Evolutionary conservation across 2,888 invertebrate species (phyloP).

Genomic region (Griposia aprilina): DNA sequence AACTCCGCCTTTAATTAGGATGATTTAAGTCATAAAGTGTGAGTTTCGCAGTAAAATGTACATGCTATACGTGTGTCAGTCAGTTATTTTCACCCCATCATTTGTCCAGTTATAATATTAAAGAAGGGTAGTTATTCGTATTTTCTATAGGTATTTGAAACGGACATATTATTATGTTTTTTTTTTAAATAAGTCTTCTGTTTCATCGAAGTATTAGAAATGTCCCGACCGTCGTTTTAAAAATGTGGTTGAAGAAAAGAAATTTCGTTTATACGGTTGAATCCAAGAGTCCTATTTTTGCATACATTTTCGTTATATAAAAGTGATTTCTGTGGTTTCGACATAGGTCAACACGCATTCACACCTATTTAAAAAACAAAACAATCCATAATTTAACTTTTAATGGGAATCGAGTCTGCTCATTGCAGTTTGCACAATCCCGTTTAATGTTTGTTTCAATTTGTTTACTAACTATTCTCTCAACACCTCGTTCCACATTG

Average conservation of each 20-base stretch:
- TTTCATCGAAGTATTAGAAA: too few relatives aligned
- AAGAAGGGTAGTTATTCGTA: neutral
- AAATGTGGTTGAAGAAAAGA: too few relatives aligned
- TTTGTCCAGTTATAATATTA: neutral
- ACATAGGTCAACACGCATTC: neutral
- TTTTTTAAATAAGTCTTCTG: too few relatives aligned
- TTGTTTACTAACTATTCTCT: neutral
- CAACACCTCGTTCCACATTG: slow-evolving; percentile 3
- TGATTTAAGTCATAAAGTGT: slow-evolving; percentile 17
- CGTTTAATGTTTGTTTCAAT: neutral
- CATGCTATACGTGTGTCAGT: neutral
- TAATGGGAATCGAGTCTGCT: neutral
- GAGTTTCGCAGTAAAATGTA: neutral
- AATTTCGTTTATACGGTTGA: too few relatives aligned
- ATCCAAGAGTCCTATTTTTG: too few relatives aligned
- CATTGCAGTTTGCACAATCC: neutral
- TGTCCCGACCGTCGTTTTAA: too few relatives aligned
- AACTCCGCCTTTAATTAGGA: slow-evolving; percentile 50
- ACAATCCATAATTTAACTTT: neutral
- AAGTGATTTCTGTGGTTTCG: neutral
- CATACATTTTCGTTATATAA: too few relatives aligned
- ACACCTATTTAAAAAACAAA: neutral
- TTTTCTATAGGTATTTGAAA: neutral
- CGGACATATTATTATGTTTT: too few relatives aligned
- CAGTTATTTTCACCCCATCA: neutral